phyloP scores from a whole-genome alignment of 37 sponge, comb jelly and placozoan genomes.

The Petrosia ficiformis region DNA sequence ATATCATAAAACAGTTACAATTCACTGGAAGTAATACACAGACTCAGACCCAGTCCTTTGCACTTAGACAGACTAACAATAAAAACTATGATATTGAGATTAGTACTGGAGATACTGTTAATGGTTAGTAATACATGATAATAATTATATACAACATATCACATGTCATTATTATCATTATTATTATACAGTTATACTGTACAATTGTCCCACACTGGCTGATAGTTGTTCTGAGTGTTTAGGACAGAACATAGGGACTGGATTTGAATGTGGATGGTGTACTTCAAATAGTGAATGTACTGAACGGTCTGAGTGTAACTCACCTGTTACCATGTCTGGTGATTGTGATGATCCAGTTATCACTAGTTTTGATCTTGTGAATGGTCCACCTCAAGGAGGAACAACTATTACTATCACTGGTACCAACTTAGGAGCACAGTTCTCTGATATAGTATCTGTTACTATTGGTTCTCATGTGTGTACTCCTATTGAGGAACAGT shows the following conservation, averaged over 20 bases:
- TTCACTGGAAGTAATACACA: not conserved
- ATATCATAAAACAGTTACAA: not conserved
- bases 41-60: not conserved
- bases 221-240: constrained; percentile 48
- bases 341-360: constrained; percentile 49
- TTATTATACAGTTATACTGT: constrained; percentile 36
- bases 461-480: constrained; percentile 22
- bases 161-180: not conserved
- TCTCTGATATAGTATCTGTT: constrained; percentile 25
- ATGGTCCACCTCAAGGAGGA: constrained; percentile 66
- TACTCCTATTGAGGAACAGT: constrained; percentile 10
- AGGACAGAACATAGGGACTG: constrained; percentile 16
- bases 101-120: not conserved
- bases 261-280: constrained; percentile 65
- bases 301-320: not conserved
- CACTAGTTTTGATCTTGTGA: constrained; percentile 27
- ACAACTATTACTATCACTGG: constrained; percentile 65
- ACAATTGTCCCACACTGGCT: constrained; percentile 22
- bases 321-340: not conserved
- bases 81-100: not conserved
- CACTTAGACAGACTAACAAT: not conserved
- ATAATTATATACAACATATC: no score
- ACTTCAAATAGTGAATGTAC: not conserved
- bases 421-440: constrained; percentile 56
- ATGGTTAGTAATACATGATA: constrained; percentile 4